These are phyloP conservation scores for Conus ventricosus DNA, from an alignment of 1,140 invertebrate genomes.

Conservation along the genomic window DNA sequence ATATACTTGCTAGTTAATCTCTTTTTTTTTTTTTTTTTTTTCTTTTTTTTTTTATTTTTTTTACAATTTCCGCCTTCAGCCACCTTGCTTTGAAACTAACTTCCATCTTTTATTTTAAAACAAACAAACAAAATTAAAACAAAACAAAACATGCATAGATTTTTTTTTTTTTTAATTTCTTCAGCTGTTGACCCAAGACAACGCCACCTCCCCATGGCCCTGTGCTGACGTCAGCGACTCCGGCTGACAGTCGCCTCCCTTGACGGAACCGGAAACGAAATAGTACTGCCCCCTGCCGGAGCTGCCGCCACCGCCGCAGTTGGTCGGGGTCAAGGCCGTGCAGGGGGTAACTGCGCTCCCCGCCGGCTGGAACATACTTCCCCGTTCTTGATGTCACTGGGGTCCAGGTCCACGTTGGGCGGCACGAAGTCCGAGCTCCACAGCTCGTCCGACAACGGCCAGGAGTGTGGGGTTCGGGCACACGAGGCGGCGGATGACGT, in stretches of 20 bases:
- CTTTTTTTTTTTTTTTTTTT: no score
- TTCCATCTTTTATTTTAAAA: background rate
- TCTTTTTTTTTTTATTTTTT: no score
- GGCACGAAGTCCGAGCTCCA: conserved; percentile 56
- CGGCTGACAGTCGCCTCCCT: conserved; percentile 27
- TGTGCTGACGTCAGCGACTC: background rate
- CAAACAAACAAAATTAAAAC: background rate
- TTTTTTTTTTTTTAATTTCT: no score
- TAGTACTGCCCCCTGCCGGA: background rate
- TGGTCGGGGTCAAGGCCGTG: background rate
- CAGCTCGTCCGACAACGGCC: conserved; percentile 39
- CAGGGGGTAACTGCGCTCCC: background rate
- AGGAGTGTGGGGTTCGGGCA: background rate
- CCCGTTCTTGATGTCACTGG: conserved; percentile 50
- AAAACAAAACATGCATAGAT: no score
- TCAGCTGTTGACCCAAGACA: conserved; percentile 26
- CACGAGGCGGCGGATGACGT: background rate
- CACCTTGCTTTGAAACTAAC: no score
- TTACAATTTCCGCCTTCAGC: no score
- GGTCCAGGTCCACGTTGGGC: conserved; percentile 58
- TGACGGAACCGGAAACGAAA: background rate
- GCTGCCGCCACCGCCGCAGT: background rate
- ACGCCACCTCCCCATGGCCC: background rate
- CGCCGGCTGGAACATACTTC: conserved; percentile 45
- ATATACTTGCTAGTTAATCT: no score